Percentiles rank a stretch among this genome's conserved stretches.
Evolutionary conservation across 2,888 invertebrate species (phyloP).

Genomic region (Eurytoma californica): DNA sequence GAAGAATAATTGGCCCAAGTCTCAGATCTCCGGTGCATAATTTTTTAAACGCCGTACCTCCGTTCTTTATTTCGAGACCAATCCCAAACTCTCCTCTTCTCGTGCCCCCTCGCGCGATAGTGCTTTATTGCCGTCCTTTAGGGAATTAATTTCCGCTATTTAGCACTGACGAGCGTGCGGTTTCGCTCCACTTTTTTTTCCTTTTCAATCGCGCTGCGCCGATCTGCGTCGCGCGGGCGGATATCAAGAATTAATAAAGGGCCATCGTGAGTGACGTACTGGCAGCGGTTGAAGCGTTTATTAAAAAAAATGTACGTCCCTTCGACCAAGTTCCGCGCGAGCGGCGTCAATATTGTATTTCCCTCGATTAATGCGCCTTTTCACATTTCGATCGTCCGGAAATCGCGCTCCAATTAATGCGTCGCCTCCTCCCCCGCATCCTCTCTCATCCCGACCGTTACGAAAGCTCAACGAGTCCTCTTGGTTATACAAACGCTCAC

Average conservation of each 20-base stretch:
- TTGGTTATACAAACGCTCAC: background rate
- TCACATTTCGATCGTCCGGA: conserved; percentile 4
- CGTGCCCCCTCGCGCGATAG: conserved; percentile 5
- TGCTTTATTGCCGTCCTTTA: conserved; percentile 24
- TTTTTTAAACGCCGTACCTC: background rate
- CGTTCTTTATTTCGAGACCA: background rate
- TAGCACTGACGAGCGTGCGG: background rate
- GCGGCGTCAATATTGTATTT: conserved; percentile 43
- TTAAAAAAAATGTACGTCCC: conserved; percentile 13
- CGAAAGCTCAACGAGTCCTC: background rate
- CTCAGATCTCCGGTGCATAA: background rate
- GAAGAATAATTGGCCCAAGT: conserved; percentile 43
- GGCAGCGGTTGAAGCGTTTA: conserved; percentile 15
- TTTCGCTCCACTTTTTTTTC: background rate
- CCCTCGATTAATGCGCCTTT: conserved; percentile 36
- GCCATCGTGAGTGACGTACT: background rate
- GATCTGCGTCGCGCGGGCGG: background rate
- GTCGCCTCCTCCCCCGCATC: background rate
- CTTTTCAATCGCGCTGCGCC: background rate
- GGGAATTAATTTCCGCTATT: conserved; percentile 6
- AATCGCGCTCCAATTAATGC: conserved; percentile 4
- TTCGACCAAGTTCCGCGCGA: background rate
- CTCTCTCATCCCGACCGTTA: background rate
- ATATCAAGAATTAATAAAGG: conserved; percentile 18
- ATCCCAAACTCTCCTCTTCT: background rate